A percentile compares a stretch with the other conserved stretches of the same genome.
phyloP scores from a whole-genome alignment of 2,113 vertebrate species.

The Tretioscincus oriximinensis region DNA sequence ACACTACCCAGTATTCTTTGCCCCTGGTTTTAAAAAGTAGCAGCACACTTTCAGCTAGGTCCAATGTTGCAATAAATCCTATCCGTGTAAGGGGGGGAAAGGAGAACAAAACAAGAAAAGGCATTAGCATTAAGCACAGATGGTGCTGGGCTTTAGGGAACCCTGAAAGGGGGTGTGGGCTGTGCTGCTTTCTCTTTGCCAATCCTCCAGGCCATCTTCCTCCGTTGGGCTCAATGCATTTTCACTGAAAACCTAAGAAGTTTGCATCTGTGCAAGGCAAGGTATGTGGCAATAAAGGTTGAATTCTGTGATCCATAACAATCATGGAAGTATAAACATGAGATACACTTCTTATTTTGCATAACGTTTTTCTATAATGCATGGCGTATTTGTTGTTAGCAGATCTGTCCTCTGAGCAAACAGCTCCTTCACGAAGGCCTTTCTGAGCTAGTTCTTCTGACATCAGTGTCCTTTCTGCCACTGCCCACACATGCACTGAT shows the following conservation, averaged over 20 bases:
- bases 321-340: not conserved
- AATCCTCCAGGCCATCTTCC: not conserved
- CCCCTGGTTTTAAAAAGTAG: conserved; percentile 27
- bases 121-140: not conserved
- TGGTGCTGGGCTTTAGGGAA: not conserved
- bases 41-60: not conserved
- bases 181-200: not conserved
- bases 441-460: not conserved
- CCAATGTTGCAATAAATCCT: conserved; percentile 13
- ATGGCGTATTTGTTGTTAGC: not conserved
- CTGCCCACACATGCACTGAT: not conserved
- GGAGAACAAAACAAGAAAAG: not conserved
- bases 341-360: not conserved
- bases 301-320: not conserved
- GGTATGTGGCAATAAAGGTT: too few species aligned
- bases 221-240: not conserved
- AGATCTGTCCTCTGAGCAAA: too few species aligned
- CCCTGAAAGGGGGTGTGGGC: not conserved
- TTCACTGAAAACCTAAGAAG: not conserved
- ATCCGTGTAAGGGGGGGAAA: not conserved
- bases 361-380: not conserved
- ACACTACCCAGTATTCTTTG: conserved; percentile 15
- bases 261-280: not conserved
- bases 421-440: not conserved
- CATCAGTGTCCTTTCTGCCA: not conserved